phyloP scores from a whole-genome alignment of 2,888 invertebrate species.

The Sialis lutaria region DNA sequence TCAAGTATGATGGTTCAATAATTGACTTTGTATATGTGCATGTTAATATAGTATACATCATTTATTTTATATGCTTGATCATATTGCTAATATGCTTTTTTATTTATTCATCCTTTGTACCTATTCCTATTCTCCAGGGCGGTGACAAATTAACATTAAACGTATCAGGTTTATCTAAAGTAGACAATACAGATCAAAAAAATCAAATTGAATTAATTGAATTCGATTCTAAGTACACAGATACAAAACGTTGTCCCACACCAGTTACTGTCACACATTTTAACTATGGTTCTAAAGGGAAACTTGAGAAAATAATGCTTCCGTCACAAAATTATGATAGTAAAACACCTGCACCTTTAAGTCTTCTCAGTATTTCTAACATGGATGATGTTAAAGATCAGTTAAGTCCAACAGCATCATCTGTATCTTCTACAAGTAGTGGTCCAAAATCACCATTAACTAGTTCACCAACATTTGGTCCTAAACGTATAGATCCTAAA shows the following conservation, averaged over 20 bases:
- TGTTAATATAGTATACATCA: too few relatives aligned
- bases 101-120: constrained; percentile 14
- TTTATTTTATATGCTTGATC: too few relatives aligned
- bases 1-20: too few relatives aligned
- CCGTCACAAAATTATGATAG: constrained; percentile 11
- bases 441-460: neutral
- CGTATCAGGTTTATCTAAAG: constrained; percentile 29
- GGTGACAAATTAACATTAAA: constrained; percentile 51
- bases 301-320: constrained; percentile 21
- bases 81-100: constrained; percentile 8
- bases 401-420: too few relatives aligned
- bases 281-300: constrained; percentile 22
- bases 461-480: neutral
- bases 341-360: constrained; percentile 12
- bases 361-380: constrained; percentile 11
- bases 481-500: neutral
- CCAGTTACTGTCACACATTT: constrained; percentile 46
- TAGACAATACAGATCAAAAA: constrained; percentile 7
- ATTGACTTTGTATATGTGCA: too few relatives aligned
- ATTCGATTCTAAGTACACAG: constrained; percentile 9
- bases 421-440: neutral
- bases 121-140: constrained; percentile 28
- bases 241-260: constrained; percentile 23
- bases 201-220: constrained; percentile 13
- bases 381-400: neutral